phyloP scores from a whole-genome alignment of 2,888 invertebrate genomes.

The Oxytorus armatus region DNA sequence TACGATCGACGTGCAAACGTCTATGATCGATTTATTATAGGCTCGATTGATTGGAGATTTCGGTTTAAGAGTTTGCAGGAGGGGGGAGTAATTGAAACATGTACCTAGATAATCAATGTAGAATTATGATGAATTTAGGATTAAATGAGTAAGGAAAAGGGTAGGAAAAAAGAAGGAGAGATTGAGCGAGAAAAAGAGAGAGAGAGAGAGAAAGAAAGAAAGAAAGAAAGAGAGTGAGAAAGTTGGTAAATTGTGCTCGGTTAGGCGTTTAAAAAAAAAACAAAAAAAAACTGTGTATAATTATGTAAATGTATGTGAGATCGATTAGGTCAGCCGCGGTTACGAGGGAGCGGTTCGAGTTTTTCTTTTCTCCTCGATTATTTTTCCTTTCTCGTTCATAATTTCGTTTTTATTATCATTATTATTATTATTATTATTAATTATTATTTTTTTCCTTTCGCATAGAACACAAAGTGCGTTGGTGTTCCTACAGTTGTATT shows the following conservation, averaged over 20 bases:
- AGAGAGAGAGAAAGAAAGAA: conserved; percentile 21
- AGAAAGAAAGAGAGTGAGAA: conserved; percentile 18
- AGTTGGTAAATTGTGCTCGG: conserved; percentile 61
- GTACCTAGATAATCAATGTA: conserved; percentile 80
- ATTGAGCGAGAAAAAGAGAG: conserved; percentile 15
- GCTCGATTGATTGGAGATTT: conserved; percentile 61
- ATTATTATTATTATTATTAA: no score
- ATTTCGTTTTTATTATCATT: conserved; percentile 52
- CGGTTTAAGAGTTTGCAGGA: conserved; percentile 46
- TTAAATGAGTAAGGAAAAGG: conserved; percentile 58
- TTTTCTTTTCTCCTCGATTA: conserved; percentile 62
- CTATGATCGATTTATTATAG: conserved; percentile 56
- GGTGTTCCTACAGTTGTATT: conserved; percentile 33
- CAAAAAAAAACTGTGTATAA: conserved; percentile 73
- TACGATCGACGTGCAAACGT: conserved; percentile 47
- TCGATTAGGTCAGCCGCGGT: conserved; percentile 71
- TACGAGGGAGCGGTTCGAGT: conserved; percentile 64
- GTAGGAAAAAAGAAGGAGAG: conserved; percentile 32
- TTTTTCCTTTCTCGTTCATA: conserved; percentile 36
- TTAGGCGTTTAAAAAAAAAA: conserved; percentile 61
- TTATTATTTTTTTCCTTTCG: conserved; percentile 18
- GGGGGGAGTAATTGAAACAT: conserved; percentile 67
- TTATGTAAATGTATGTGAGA: conserved; percentile 74
- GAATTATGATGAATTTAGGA: conserved; percentile 77
- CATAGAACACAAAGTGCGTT: conserved; percentile 35